Evolutionary conservation across 1,140 invertebrate genomes (phyloP), one percentile per base, ranked within the genome.

Genomic region (Trichoplusia ni): DNA sequence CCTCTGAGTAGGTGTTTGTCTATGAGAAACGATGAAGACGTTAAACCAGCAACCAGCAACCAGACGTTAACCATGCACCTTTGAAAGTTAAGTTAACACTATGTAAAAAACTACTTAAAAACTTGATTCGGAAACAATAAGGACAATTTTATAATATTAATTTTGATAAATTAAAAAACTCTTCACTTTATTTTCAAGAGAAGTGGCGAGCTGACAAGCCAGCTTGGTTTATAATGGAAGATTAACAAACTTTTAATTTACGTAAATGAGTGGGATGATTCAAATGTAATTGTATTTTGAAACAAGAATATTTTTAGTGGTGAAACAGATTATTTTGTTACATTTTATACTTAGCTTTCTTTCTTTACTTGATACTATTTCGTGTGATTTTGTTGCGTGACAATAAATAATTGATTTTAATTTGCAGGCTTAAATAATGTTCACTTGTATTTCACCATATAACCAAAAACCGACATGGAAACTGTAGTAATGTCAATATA

Each of bases 91-190:
- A n/a, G n/a, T n/a, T n/a, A n/a, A n/a, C n/a, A n/a, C n/a, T n/a
- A n/a, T n/a, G n/a, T n/a, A 35, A 35, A 35, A 4, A n/a, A 7
- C 13, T 21, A 7, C 42, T 25, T 7, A 25, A 46, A 46, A 8
- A 19, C n/a, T 46, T 25, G 13, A 23, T 46, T 9, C 19, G 7
- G 21, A 14, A 51, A 13, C 46, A 51, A 29, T 6, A 27, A 9
- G 13, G 33, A 33, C 49, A 53, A 18, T 25, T 37, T 38, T 21
- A 38, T 37, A 54, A 54, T 9, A 37, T n/a, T 54, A 54, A 54
- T 51, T 31, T 31, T 33, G 29, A 37, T 16, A 38, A 25, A 38
- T 19, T 5, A 25, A 40, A 35, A 54, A 27, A 38, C 16, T 16
- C 0, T 23, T 38, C 11, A 40, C 14, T 5, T 11, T 38, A 38